Percentiles rank a stretch among this genome's conserved stretches.
These are phyloP conservation scores for Gobio occitaniae DNA, from an alignment of 2,797 vertebrate genomes.

Conservation along the genomic window DNA sequence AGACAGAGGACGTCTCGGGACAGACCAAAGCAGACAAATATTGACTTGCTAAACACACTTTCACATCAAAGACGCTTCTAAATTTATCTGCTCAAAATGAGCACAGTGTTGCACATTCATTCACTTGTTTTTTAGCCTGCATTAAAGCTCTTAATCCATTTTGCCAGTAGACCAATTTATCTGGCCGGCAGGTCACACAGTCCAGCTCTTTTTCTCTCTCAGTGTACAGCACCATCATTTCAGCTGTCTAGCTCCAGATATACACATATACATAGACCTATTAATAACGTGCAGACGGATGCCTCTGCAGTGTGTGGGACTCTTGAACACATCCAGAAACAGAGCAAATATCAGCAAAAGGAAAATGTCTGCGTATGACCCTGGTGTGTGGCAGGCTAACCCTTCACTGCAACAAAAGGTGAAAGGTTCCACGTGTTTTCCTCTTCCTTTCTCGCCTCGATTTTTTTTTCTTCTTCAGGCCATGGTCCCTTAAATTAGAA, in stretches of 20 bases:
- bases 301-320: background rate
- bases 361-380: conserved; percentile 25
- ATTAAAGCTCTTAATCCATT: conserved; percentile 78
- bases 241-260: conserved; percentile 70
- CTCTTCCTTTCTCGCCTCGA: conserved; percentile 62
- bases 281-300: conserved; percentile 8
- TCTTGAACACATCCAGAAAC: conserved; percentile 5
- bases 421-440: conserved; percentile 76
- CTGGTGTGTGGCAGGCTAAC: conserved; percentile 5
- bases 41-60: conserved; percentile 75
- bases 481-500: conserved; percentile 61
- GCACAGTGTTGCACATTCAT: conserved; percentile 73
- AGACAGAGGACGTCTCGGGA: conserved; percentile 76
- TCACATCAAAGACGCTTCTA: conserved; percentile 66
- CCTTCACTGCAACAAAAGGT: conserved; percentile 63
- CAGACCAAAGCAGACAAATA: conserved; percentile 81
- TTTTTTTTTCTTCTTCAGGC: conserved; percentile 57
- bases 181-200: conserved; percentile 75
- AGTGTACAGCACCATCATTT: conserved; percentile 70
- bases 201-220: conserved; percentile 32
- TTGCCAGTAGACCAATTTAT: conserved; percentile 77
- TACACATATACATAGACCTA: conserved; percentile 43
- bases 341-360: conserved; percentile 46
- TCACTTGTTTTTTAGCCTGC: conserved; percentile 68
- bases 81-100: conserved; percentile 73